Conservation (phyloP, 2,888 invertebrate genomes). For the Patella depressa region DNA sequence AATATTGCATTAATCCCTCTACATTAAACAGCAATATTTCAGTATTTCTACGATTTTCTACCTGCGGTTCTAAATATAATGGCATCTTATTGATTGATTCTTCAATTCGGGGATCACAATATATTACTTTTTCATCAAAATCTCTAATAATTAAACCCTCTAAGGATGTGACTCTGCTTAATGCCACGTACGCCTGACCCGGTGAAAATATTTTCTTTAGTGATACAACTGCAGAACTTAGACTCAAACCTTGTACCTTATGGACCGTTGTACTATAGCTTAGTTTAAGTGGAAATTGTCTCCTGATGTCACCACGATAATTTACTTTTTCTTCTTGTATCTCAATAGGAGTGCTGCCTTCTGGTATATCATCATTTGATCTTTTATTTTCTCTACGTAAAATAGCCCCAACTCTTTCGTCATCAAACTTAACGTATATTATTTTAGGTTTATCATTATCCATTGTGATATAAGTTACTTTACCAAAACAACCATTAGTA, state of each 20-base stretch:
- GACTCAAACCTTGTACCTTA: slow-evolving; percentile 31
- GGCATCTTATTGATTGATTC: slow-evolving; percentile 16
- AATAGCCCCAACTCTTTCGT: too few species aligned
- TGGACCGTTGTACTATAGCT: slow-evolving; percentile 28
- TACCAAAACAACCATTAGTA: too few species aligned
- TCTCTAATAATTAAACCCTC: slow-evolving; percentile 20
- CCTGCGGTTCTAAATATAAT: neutral
- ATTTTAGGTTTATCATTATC: too few species aligned
- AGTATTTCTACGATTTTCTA: neutral
- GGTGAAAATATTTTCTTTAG: slow-evolving; percentile 27
- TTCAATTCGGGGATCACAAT: slow-evolving; percentile 22
- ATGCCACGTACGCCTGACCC: slow-evolving; percentile 34
- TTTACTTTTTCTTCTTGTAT: too few species aligned
- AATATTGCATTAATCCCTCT: neutral
- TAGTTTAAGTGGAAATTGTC: slow-evolving; percentile 18
- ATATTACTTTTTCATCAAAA: slow-evolving; percentile 25
- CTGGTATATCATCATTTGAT: too few species aligned
- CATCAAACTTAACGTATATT: too few species aligned
- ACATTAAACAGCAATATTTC: neutral
- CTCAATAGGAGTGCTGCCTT: too few species aligned
- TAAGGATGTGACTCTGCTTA: slow-evolving; percentile 28
- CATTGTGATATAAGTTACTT: too few species aligned
- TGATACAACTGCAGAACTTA: slow-evolving; percentile 20
- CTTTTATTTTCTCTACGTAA: too few species aligned
- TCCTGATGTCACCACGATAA: too few species aligned